Evolutionary conservation across 64 coral and sea anemone species (phyloP).

Genomic region (Orbicella faveolata): DNA sequence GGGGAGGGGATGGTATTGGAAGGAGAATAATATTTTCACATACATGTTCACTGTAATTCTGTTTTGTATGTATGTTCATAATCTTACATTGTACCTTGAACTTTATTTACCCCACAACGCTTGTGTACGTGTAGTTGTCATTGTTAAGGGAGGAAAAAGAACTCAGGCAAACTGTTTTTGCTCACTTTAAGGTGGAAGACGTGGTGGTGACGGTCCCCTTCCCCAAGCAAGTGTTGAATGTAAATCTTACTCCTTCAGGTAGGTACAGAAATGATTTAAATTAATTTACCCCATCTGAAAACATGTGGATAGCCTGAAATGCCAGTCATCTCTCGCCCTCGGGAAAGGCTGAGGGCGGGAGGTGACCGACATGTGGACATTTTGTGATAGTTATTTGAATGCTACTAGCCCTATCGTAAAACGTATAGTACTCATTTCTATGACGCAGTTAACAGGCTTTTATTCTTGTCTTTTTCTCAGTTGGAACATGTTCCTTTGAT

Average conservation of each 20-base stretch:
- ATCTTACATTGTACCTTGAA: too few relatives aligned
- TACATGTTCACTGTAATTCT: too few relatives aligned
- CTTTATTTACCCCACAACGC: neutral
- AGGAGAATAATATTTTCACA: too few relatives aligned
- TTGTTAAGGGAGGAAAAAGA: neutral
- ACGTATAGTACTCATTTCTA: too few relatives aligned
- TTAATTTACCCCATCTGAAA: neutral
- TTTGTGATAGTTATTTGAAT: too few relatives aligned
- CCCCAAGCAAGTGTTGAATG: constrained; percentile 98
- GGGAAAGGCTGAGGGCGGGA: too few relatives aligned
- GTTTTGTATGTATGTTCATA: too few relatives aligned
- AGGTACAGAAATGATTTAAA: neutral
- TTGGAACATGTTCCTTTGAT: constrained; percentile 96
- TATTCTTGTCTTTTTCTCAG: constrained; percentile 40
- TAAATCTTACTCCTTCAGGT: constrained; percentile 93
- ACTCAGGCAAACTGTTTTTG: neutral
- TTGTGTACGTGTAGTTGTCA: neutral
- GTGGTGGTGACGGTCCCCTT: constrained; percentile 93
- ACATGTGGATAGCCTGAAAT: neutral
- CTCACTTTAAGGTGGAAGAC: constrained; percentile 72
- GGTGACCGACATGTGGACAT: too few relatives aligned
- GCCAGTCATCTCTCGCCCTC: neutral
- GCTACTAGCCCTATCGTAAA: too few relatives aligned
- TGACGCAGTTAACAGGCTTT: neutral
- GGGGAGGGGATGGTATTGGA: too few relatives aligned